A percentile compares a stretch with the other conserved stretches of the same genome.
Evolutionary conservation across 2,888 invertebrate species (phyloP).

Genomic region (Dusona sp.): DNA sequence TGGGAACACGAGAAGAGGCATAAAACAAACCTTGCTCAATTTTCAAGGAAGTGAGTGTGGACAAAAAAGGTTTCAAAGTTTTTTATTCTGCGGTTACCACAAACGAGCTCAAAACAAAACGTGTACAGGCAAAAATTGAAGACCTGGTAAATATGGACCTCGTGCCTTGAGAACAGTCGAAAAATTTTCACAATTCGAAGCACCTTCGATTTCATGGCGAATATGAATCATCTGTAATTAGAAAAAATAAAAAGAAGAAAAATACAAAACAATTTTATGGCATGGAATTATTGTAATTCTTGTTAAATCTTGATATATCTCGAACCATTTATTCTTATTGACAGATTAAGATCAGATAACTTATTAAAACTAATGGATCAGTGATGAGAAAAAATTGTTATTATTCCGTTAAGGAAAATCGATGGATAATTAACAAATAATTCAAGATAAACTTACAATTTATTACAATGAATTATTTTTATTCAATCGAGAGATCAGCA

Average conservation of each 20-base stretch:
- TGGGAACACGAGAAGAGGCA: slow-evolving; percentile 11
- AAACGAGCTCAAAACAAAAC: slow-evolving; percentile 1
- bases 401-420: too few relatives aligned
- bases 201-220: background rate
- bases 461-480: too few relatives aligned
- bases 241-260: background rate
- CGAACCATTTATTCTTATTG: too few relatives aligned
- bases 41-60: background rate
- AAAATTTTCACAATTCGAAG: background rate
- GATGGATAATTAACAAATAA: too few relatives aligned
- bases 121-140: background rate
- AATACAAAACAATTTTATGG: background rate
- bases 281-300: too few relatives aligned
- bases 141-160: background rate
- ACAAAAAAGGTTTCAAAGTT: slow-evolving; percentile 3
- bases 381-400: too few relatives aligned
- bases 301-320: too few relatives aligned
- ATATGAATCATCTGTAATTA: too few relatives aligned
- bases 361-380: too few relatives aligned
- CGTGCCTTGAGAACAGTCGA: background rate
- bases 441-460: too few relatives aligned
- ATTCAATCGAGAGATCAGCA: too few relatives aligned
- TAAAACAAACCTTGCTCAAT: slow-evolving; percentile 11
- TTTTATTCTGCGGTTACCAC: slow-evolving; percentile 1
- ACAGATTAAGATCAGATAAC: too few relatives aligned